Evolutionary conservation across 2,888 invertebrate genomes (phyloP), one percentile per base, ranked within the genome.

Genomic region (Drosophila peninsularis): DNA sequence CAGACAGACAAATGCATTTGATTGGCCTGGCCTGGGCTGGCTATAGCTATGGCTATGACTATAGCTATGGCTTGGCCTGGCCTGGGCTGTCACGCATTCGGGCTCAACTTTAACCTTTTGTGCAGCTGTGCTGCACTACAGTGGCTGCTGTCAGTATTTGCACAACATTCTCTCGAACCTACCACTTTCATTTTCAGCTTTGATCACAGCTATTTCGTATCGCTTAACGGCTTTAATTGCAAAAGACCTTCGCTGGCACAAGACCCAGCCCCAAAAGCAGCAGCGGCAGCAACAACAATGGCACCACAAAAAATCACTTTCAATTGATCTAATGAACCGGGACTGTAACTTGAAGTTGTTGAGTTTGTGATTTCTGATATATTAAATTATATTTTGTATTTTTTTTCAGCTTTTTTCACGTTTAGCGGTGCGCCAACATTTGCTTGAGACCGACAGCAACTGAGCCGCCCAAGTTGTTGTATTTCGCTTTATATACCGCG

Each of bases 401-500:
- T 21, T 57, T 30, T 37, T 4, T 58, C 52, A 10, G 34, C 21
- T 60, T 47, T 44, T 10, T 62, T 64, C 65, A 66, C 88, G 77
- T 62, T 72, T 64, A 80, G 64, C 79, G 71, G 58, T 67, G 88
- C 73, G 82, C 78, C 63, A 71, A 68, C 80, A 82, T 80, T 86
- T 57, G 67, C 82, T 89, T 75, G 65, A 84, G 79, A 84, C 83
- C 83, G 89, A 83, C 85, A 82, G 82, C 82, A 82, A 83, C 83
- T 83, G 83, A 83, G 85, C 72, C 89, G 89, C 88, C 83, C 88
- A 83, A 78, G 86, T 83, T 83, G 85, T 88, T 88, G 83, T 88
- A 85, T 73, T 78, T 88, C 89, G 83, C 83, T 88, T 83, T 83
- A 83, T 83, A 83, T 83, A 89, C 83, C 72, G 62, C 78, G 66